Conservation (phyloP, 2,113 vertebrate genomes). For the Pandion haliaetus region DNA sequence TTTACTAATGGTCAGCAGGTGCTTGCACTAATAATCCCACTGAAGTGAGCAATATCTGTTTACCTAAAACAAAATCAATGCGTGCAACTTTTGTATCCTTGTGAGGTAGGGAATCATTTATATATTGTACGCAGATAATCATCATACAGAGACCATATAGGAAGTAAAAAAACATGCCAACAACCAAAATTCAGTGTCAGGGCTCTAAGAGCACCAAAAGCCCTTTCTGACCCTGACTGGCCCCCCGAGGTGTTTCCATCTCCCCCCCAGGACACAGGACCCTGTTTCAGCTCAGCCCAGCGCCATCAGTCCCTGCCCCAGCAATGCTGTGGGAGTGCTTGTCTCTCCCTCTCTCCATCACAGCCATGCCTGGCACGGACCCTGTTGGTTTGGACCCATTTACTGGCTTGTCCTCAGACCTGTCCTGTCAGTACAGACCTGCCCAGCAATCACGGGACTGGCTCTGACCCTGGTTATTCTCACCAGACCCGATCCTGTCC, state of each 20-base stretch:
- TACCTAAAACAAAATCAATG: neutral
- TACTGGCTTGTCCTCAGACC: neutral
- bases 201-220: neutral
- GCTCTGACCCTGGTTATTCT: neutral
- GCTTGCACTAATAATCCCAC: neutral
- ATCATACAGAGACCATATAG: neutral
- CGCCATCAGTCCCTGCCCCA: rapidly evolving
- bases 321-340: neutral
- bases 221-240: neutral
- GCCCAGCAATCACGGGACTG: neutral
- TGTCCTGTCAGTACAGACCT: neutral
- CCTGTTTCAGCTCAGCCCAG: rapidly evolving
- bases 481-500: neutral
- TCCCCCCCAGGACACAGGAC: rapidly evolving
- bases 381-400: neutral
- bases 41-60: neutral
- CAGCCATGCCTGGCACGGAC: neutral
- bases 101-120: neutral
- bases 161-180: neutral
- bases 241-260: rapidly evolving
- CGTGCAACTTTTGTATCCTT: neutral
- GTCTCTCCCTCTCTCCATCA: neutral
- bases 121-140: rapidly evolving
- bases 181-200: neutral
- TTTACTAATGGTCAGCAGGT: neutral